A percentile compares a stretch with the other conserved stretches of the same genome.
Evolutionary conservation across 1,140 invertebrate genomes (phyloP).

Genomic region (Penaeus vannamei): DNA sequence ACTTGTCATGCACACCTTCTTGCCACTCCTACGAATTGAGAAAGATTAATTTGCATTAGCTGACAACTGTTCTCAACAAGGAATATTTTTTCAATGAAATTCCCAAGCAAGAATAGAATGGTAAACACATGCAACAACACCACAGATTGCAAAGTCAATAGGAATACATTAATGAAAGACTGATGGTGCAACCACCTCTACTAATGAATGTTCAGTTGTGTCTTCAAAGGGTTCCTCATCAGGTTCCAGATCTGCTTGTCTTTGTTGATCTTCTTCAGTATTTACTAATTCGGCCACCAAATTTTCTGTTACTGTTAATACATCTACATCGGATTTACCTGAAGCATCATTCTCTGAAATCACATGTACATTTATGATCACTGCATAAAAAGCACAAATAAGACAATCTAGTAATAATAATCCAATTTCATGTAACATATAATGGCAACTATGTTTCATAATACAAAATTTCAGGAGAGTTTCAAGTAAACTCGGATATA

Average conservation of each 20-base stretch:
- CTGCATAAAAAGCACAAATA: not conserved
- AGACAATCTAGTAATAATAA: not conserved
- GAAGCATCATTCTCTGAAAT: not conserved
- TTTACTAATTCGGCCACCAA: not conserved
- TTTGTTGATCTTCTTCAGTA: not conserved
- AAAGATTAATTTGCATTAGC: not conserved
- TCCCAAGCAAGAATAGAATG: not conserved
- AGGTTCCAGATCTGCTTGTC: not conserved
- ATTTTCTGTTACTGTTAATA: not conserved
- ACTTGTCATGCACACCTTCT: slow-evolving; percentile 39
- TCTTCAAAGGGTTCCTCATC: not conserved
- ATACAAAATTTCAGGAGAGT: not conserved
- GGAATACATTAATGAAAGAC: not conserved
- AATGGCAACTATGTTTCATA: too few species aligned
- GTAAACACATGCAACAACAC: not conserved
- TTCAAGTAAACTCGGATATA: not conserved
- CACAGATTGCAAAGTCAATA: not conserved
- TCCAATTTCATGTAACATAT: not conserved
- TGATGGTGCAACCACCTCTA: not conserved
- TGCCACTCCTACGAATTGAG: slow-evolving; percentile 42
- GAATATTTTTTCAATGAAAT: not conserved
- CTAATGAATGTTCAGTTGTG: not conserved
- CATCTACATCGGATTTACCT: not conserved
- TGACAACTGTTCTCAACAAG: not conserved
- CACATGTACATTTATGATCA: not conserved